phyloP scores from a whole-genome alignment of 2,888 invertebrate genomes.

The Andrena bucephala region DNA sequence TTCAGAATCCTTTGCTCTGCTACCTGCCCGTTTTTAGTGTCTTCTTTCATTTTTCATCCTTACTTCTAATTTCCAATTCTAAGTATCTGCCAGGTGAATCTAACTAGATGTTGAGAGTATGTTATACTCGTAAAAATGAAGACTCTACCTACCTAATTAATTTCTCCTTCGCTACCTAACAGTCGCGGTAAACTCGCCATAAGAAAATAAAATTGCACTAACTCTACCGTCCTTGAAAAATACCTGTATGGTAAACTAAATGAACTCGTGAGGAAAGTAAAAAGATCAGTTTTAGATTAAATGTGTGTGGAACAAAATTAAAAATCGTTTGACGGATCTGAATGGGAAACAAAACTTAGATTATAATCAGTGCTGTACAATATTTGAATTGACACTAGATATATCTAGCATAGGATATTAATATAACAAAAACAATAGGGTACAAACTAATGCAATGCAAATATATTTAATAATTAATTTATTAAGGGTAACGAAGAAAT shows the following conservation, averaged over 20 bases:
- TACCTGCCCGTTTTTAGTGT: constrained; percentile 81
- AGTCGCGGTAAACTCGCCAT: constrained; percentile 46
- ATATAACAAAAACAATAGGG: not conserved
- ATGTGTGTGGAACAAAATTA: not conserved
- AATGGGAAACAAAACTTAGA: constrained; percentile 12
- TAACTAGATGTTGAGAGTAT: constrained; percentile 43
- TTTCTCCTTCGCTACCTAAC: constrained; percentile 51
- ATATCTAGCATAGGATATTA: not conserved
- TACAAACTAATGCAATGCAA: not conserved
- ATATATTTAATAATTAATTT: constrained; percentile 1
- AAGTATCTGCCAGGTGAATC: constrained; percentile 52
- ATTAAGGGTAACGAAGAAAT: not conserved
- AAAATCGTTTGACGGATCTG: not conserved
- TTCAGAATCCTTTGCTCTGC: constrained; percentile 80
- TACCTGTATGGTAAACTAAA: constrained; percentile 24
- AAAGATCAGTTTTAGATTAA: constrained; percentile 11
- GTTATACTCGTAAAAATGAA: constrained; percentile 23
- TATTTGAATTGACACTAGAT: constrained; percentile 11
- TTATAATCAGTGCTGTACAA: constrained; percentile 59
- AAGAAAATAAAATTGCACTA: constrained; percentile 4
- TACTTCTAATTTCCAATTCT: constrained; percentile 73
- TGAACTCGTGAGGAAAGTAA: constrained; percentile 24
- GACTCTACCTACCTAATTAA: constrained; percentile 50
- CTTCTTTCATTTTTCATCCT: constrained; percentile 69
- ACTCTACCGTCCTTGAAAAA: not conserved